These are phyloP conservation scores for Grantiella picta DNA, from an alignment of 2,113 vertebrate species.

Conservation along the genomic window DNA sequence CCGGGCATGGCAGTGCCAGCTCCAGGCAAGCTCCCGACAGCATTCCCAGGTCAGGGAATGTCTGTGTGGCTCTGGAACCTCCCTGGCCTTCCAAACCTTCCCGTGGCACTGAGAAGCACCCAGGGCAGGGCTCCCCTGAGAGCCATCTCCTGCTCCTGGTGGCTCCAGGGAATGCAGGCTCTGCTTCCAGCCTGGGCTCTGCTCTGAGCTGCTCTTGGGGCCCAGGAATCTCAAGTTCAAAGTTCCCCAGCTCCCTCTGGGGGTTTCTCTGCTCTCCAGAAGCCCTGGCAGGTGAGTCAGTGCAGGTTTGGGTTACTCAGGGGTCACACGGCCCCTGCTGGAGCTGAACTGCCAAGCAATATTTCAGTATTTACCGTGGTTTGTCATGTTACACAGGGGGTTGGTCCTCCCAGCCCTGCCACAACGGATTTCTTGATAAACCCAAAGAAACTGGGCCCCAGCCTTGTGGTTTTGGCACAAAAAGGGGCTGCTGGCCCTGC, in stretches of 20 bases:
- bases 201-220: background rate
- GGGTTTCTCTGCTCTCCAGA: background rate
- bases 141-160: background rate
- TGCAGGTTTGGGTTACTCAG: fast-evolving
- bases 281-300: background rate
- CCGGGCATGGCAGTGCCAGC: fast-evolving
- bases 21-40: background rate
- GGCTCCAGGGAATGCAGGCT: background rate
- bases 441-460: background rate
- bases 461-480: background rate
- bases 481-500: background rate
- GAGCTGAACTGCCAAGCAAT: background rate
- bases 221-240: background rate
- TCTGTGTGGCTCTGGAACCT: background rate
- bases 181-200: background rate
- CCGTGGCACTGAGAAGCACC: background rate
- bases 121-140: fast-evolving
- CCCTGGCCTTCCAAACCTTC: background rate
- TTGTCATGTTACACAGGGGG: background rate
- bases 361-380: background rate
- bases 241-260: background rate
- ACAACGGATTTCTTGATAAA: background rate
- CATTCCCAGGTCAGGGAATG: background rate
- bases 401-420: background rate
- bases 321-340: background rate